Conservation (phyloP, 2,888 invertebrate species). For the Acronicta leporina region DNA sequence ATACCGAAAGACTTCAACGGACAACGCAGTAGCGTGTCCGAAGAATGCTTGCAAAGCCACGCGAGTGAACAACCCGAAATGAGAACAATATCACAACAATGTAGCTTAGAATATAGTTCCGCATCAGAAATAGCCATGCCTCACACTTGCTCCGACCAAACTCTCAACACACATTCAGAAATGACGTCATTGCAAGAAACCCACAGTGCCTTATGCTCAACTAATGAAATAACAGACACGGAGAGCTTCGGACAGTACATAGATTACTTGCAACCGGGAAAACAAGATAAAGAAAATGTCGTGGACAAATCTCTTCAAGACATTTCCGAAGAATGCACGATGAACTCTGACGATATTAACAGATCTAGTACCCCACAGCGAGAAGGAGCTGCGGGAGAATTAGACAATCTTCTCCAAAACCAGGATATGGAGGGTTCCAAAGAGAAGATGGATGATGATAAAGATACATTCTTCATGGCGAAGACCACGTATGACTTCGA, state of each 20-base stretch:
- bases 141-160: conserved; percentile 86
- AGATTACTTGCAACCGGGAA: conserved; percentile 80
- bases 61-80: conserved; percentile 84
- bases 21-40: conserved; percentile 81
- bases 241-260: conserved; percentile 87
- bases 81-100: conserved; percentile 92
- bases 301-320: conserved; percentile 83
- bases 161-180: conserved; percentile 85
- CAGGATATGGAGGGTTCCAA: conserved; percentile 70
- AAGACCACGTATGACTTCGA: conserved; percentile 84
- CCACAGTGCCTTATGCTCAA: conserved; percentile 84
- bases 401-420: conserved; percentile 75
- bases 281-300: conserved; percentile 75
- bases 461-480: conserved; percentile 80
- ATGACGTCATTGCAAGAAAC: conserved; percentile 85
- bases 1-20: conserved; percentile 72
- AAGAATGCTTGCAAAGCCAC: conserved; percentile 83
- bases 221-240: conserved; percentile 86
- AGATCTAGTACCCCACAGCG: conserved; percentile 74
- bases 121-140: conserved; percentile 88
- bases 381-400: conserved; percentile 67
- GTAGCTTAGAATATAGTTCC: conserved; percentile 92
- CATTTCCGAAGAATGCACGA: conserved; percentile 84
- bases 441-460: conserved; percentile 78
- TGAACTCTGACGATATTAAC: conserved; percentile 82